phyloP scores from a whole-genome alignment of 1,140 invertebrate species.

The Pseudobourletiella spinata region DNA sequence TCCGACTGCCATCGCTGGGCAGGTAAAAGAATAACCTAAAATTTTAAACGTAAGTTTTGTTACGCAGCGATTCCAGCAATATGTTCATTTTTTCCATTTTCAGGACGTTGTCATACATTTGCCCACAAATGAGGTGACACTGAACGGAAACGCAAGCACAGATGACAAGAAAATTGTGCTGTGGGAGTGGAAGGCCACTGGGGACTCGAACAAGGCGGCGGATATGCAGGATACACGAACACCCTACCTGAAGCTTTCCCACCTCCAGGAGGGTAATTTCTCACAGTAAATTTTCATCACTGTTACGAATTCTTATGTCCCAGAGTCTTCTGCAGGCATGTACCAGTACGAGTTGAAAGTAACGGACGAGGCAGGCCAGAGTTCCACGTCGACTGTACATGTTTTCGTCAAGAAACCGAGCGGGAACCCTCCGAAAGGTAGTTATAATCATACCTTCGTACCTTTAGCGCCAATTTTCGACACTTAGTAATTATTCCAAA shows the following conservation, averaged over 20 bases:
- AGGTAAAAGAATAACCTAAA: too few species aligned
- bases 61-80: too few species aligned
- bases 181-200: conserved; percentile 89
- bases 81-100: too few species aligned
- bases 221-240: conserved; percentile 90
- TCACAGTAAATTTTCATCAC: too few species aligned
- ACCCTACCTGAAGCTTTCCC: conserved; percentile 73
- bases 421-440: conserved; percentile 69
- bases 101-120: conserved; percentile 76
- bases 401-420: conserved; percentile 87
- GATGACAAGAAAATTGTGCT: conserved; percentile 86
- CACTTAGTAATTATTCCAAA: background rate
- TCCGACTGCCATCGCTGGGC: conserved; percentile 86
- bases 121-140: conserved; percentile 74
- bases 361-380: conserved; percentile 78
- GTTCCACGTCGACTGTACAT: conserved; percentile 73
- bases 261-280: conserved; percentile 83
- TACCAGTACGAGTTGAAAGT: conserved; percentile 91
- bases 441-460: too few species aligned
- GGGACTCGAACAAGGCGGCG: conserved; percentile 75
- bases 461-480: too few species aligned
- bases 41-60: too few species aligned
- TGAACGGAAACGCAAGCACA: conserved; percentile 81
- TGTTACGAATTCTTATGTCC: background rate
- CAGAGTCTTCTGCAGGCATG: conserved; percentile 43